These are phyloP conservation scores for Lepilemur ruficaudatus DNA, from an alignment of 2,797 vertebrate species.

Conservation along the genomic window DNA sequence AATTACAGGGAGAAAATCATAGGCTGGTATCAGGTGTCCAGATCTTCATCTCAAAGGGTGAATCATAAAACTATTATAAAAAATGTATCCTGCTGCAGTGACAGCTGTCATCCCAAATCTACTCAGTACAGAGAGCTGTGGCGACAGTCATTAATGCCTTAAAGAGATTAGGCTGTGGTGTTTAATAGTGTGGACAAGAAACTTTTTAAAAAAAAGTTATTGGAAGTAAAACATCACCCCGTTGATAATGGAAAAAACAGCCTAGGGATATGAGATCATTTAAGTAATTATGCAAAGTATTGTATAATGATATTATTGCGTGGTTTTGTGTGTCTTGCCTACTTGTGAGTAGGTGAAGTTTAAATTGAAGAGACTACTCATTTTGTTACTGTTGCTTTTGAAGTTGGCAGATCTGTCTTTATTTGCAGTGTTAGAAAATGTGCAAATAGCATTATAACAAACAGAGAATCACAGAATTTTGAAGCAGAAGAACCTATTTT, in stretches of 20 bases:
- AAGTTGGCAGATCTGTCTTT: background rate
- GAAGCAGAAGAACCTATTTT: background rate
- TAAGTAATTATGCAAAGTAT: slow-evolving; percentile 25
- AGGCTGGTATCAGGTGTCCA: slow-evolving; percentile 73
- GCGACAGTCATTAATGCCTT: slow-evolving; percentile 64
- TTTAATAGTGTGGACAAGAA: slow-evolving; percentile 60
- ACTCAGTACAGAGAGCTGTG: slow-evolving; percentile 29
- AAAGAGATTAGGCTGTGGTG: slow-evolving; percentile 57
- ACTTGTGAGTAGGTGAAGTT: background rate
- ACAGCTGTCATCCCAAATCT: slow-evolving; percentile 76
- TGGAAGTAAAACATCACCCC: slow-evolving; percentile 57
- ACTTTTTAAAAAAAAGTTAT: slow-evolving; percentile 61
- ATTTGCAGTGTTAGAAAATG: background rate
- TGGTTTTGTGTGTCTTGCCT: slow-evolving; percentile 15
- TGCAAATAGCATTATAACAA: background rate
- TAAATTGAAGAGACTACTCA: background rate
- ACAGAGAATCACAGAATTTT: background rate
- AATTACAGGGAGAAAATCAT: slow-evolving; percentile 74
- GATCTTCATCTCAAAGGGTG: slow-evolving; percentile 70
- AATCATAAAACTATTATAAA: slow-evolving; percentile 80
- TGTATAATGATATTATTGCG: slow-evolving; percentile 50
- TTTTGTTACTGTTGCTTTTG: slow-evolving; percentile 24
- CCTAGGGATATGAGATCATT: slow-evolving; percentile 43
- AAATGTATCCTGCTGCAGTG: slow-evolving; percentile 72
- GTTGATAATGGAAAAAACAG: slow-evolving; percentile 21